Base-by-base conservation (phyloP, 2,113 vertebrate species). In the Manacus vitellinus region DNA sequence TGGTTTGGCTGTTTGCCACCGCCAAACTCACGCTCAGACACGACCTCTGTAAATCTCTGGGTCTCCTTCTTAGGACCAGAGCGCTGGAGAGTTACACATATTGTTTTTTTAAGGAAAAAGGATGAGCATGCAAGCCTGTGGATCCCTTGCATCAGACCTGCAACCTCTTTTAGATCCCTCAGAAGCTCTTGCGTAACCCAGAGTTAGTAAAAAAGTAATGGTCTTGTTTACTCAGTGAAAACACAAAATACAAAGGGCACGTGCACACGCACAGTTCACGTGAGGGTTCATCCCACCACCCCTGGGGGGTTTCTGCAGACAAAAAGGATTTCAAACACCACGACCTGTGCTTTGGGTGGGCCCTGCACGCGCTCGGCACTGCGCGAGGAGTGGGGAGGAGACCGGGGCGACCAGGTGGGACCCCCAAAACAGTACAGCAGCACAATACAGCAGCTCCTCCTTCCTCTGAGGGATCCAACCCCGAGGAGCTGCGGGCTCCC, bases 371-470 rank as follows among this genome's bases (percentile, higher is more conserved):
- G 2, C 59, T 11, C 4, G 27, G 65, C 44, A 24, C 9, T 11
- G 0, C 0, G 5, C 31, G 28, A 43, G 10, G 43, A 24, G 21
- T 0, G 9, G 24, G 56, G 31, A 75, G 31, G 39, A 51, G 56
- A 12, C 1, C 1, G 35, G 14, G n/a, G 18, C 0, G 0, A 37
- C 1, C 15, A 10, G 25, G 22, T 22, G 21, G 44, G 46, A 76
- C 33, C 31, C 82, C 82, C 67, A 54, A 58, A 88, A 37, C 49
- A 4, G 56, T 44, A 4, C 28, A 58, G 28, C 52, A 54, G 30
- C 7, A 17, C 8, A 6, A 2, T 0, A 2, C 39, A 51, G 43
- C 59, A 85, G 67, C 67, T 61, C 19, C 37, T 77, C 33, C 41
- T 7, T 25, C 22, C 49, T 7, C 5, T 6, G 49, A 9, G 1